Conservation (phyloP, 2,797 vertebrate species). For the Leptodactylus fallax region DNA sequence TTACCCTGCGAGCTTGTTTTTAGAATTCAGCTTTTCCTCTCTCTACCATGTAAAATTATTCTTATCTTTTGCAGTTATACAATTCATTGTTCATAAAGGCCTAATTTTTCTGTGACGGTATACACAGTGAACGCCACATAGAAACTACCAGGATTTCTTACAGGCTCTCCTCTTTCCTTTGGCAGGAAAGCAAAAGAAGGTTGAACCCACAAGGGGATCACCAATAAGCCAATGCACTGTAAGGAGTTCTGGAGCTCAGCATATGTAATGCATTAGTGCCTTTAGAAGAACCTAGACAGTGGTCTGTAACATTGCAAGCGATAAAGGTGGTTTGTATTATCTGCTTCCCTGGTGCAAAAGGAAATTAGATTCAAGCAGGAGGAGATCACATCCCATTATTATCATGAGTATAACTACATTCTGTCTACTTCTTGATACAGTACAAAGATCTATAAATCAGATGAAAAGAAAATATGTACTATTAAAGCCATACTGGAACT, state of each 20-base stretch:
- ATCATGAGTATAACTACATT: not conserved
- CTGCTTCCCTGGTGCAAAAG: constrained; percentile 3
- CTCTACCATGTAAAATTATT: not conserved
- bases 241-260: constrained; percentile 11
- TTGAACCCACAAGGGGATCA: constrained; percentile 24
- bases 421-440: not conserved
- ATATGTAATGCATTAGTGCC: constrained; percentile 55
- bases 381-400: constrained; percentile 4
- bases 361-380: constrained; percentile 21
- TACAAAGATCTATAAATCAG: not conserved
- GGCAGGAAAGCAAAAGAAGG: constrained; percentile 47
- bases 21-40: constrained; percentile 5
- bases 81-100: not conserved
- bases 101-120: not conserved
- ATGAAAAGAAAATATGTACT: not conserved
- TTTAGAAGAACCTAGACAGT: constrained; percentile 39
- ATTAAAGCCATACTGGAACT: too few relatives aligned
- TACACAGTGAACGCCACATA: not conserved
- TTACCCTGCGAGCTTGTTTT: constrained; percentile 5
- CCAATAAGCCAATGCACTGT: constrained; percentile 25
- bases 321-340: constrained; percentile 54
- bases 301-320: constrained; percentile 36
- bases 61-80: constrained; percentile 15
- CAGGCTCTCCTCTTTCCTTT: constrained; percentile 32
- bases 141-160: constrained; percentile 29